Base-by-base conservation (phyloP, 2,113 vertebrate genomes). In the Bucco capensis region DNA sequence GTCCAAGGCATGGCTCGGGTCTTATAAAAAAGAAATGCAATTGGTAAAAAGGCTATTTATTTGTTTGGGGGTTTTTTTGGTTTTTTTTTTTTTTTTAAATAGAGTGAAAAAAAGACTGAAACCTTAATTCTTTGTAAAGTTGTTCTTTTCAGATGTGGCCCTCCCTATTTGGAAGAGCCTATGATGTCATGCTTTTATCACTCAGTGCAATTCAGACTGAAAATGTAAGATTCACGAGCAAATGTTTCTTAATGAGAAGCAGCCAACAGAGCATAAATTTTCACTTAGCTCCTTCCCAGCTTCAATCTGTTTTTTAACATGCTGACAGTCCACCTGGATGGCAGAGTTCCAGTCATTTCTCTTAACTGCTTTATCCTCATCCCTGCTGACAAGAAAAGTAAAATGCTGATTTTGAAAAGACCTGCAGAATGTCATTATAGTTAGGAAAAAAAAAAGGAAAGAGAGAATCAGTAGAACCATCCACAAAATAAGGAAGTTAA, bases 381-480 rank as follows among this genome's bases (percentile, higher is more conserved):
- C 80, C 57, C 85, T 58, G 40, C 62, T 76, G 93, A 90, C 66
- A 94, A 78, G 83, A 51, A 92, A 92, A 96, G 71, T 89, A 92
- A 94, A 96, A 93, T 40, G 81, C 77, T 86, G 78, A 72, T 92
- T 90, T 94, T 91, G 78, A 92, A 77, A 96, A 95, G 91, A 94
- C 79, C 93, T 90, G 86, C 35, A 93, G 87, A 95, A 37, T 70
- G 47, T 89, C 86, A 33, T 93, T 67, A 86, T 67, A 81, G 70
- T 70, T 81, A 60, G 27, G 37, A 22, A 75, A 58, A 50, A 75
- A 62, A 51, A 72, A 83, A 5, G n/a, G 73, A 62, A 51, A 72
- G 82, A 5, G n/a, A 62, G 24, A 88, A 75, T 67, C 64, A 85
- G 56, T 65, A 42, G 66, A 91, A 84, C 80, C 49, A 82, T 87